These are phyloP conservation scores for Zoanthus gigantus DNA, from an alignment of 92 coral and sea anemone species.

Conservation along the genomic window DNA sequence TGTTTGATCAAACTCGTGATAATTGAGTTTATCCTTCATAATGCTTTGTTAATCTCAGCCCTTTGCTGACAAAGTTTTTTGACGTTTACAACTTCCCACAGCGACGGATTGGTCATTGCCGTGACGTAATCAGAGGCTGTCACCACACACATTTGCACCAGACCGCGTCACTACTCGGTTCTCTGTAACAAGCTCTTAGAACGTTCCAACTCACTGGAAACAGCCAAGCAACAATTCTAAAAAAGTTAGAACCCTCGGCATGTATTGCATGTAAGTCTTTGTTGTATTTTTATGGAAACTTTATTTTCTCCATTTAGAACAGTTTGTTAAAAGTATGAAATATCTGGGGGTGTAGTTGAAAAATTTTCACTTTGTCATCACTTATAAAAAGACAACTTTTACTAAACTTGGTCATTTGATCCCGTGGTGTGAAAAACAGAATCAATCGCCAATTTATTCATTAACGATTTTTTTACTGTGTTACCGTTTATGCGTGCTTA, in stretches of 20 bases:
- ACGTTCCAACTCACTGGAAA: background rate
- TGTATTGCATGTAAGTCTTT: background rate
- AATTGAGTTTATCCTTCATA: background rate
- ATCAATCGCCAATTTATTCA: background rate
- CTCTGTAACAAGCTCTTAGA: background rate
- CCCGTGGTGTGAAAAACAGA: background rate
- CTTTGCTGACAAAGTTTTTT: background rate
- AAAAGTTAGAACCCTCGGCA: background rate
- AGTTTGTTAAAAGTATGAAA: background rate
- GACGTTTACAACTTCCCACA: background rate
- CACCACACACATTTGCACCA: background rate
- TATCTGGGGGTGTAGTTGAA: background rate
- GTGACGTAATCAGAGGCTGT: background rate
- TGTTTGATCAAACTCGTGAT: background rate
- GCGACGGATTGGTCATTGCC: background rate
- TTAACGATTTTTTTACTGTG: background rate
- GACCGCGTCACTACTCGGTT: background rate
- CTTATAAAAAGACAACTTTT: background rate
- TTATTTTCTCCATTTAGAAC: background rate
- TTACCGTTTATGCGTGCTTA: background rate
- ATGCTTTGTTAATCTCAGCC: background rate
- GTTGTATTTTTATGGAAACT: background rate
- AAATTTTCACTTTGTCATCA: background rate
- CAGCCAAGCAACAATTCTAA: background rate
- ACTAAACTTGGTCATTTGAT: conserved; percentile 7